Evolutionary conservation across 2,113 vertebrate genomes (phyloP), one percentile per base, ranked within the genome.

Genomic region (Oxygymnocypris stewartii): DNA sequence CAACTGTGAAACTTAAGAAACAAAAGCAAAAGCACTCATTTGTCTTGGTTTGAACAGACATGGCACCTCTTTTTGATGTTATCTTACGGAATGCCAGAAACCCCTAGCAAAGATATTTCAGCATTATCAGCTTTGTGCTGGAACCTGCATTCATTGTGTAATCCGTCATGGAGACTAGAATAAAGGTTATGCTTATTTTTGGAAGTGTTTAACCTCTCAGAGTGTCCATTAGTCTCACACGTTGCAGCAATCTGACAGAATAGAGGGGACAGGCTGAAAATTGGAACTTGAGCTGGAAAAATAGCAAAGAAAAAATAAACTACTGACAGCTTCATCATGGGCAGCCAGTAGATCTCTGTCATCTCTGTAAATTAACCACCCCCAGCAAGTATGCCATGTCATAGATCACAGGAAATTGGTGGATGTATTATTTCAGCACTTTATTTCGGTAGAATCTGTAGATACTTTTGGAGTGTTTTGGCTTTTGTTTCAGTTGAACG

Each of bases 261-360:
- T 87, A 78, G 59, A 89, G 84, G 85, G 88, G 90, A 89, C 90
- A 88, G 83, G 82, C 85, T 84, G 89, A 87, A 89, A 90, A 91
- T 88, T 89, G 88, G 86, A 88, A 81, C 85, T 84, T 78, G 87
- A 54, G 51, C 79, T 25, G 14, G 20, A 49, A 57, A 78, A 25
- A 14, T 18, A 47, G 40, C 5, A 31, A 54, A 51, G 76, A 51
- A 51, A 78, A 78, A 78, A 78, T n/a, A 81, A 87, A 86, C 65
- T 51, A 80, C 77, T 74, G 85, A 89, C 88, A 89, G 31, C 84
- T 85, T 67, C 82, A 76, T 78, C 84, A 80, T 40, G 87, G 76
- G 65, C 76, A 86, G 80, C 87, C 86, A 86, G 85, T 85, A 79
- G 75, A 82, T 69, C 84, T 84, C 88, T 87, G 87, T 90, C 90